Evolutionary conservation across 2,113 vertebrate species (phyloP), one percentile per base, ranked within the genome.

Genomic region (Elachura formosa): DNA sequence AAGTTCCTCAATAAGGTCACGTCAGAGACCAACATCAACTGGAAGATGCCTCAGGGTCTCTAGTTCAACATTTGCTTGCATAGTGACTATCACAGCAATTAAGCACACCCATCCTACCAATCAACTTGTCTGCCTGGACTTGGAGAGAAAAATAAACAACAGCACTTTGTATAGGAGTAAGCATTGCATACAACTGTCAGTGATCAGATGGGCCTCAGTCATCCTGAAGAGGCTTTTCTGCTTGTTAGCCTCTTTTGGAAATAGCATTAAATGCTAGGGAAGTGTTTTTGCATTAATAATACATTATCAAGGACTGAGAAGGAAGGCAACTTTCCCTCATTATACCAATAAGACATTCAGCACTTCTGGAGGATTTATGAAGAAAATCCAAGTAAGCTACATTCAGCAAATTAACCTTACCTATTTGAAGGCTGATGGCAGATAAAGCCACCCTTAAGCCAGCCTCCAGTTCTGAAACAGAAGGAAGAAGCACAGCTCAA

Each of bases 211-310:
- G 16, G 34, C 62, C 67, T 58, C 51, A 58, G 2, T 59, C 46
- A 26, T 91, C 58, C 41, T 45, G 43, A 51, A 41, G 51, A 66
- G 31, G 7, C 28, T 10, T 72, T 36, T 41, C 24, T 40, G 36
- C 25, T 55, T 71, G 21, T 67, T 45, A 45, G 46, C 24, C 36
- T 71, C 72, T 80, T 89, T 58, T 71, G 26, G 63, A 89, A 43
- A 92, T 6, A 80, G 54, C 45, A 49, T 73, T 91, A 79, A 62
- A 93, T 67, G 84, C n/a, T 68, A 49, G 62, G 23, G 38, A 84
- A 96, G 84, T 83, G 75, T 7, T 96, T 96, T 94, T 88, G 31
- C 81, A 93, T 97, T 24, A 96, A 96, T 90, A 97, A 94, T 87
- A 92, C 51, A 96, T 96, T 77, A 34, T 31, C 67, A 79, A 34